Evolutionary conservation across 2,888 invertebrate genomes (phyloP).

Genomic region (Brenthis ino): DNA sequence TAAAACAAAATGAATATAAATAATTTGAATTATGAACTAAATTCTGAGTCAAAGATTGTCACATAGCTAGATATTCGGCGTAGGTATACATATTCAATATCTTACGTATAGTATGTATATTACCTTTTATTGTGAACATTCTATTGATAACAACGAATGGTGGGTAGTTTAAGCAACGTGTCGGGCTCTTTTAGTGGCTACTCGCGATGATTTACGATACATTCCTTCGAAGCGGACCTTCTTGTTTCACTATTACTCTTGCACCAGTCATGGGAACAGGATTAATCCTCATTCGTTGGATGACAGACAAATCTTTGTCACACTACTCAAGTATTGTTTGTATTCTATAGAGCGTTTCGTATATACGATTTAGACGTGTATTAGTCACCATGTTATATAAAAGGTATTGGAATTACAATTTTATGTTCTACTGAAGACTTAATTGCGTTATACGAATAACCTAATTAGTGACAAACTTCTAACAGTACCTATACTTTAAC

Average conservation of each 20-base stretch:
- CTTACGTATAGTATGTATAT: constrained; percentile 7
- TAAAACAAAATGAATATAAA: too few relatives aligned
- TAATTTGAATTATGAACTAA: too few relatives aligned
- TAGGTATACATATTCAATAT: background rate
- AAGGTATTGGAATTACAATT: constrained; percentile 14
- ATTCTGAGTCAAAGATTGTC: constrained; percentile 3
- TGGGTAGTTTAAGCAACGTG: constrained; percentile 33
- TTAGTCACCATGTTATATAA: constrained; percentile 46
- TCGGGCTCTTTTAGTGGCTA: constrained; percentile 46
- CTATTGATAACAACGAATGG: constrained; percentile 36
- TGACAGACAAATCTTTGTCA: constrained; percentile 58
- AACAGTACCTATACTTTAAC: background rate
- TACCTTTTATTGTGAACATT: constrained; percentile 31
- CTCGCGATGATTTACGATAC: constrained; percentile 69
- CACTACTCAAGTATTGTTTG: constrained; percentile 40
- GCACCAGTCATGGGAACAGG: constrained; percentile 62
- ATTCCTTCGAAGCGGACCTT: constrained; percentile 59
- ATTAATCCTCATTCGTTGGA: constrained; percentile 64
- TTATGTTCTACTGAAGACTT: constrained; percentile 7
- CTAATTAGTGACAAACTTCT: background rate
- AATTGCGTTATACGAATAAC: constrained; percentile 1
- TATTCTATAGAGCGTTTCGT: constrained; percentile 32
- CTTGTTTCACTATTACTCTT: constrained; percentile 50
- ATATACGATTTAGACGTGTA: constrained; percentile 42
- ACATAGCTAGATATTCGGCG: background rate